Evolutionary conservation across 1,140 invertebrate genomes (phyloP), one percentile per base, ranked within the genome.

Genomic region (Protaetia brevitarsis): DNA sequence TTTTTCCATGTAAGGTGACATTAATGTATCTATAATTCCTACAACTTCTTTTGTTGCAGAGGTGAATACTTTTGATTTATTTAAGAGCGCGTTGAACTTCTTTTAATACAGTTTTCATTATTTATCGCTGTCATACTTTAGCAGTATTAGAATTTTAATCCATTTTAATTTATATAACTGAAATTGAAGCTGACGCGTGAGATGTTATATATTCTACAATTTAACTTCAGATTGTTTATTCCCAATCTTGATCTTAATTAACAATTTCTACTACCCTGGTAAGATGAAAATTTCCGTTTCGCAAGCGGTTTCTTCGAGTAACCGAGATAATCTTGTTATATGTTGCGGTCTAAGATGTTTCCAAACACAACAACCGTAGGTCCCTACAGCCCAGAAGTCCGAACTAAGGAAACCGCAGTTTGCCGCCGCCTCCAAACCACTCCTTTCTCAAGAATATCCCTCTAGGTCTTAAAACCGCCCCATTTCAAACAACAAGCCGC

Each of bases 371-470:
- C 41, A 51, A 51, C 41, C 41, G 41, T 51, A 51, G 6, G 41
- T 51, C 41, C 16, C 41, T 23, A 23, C 41, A 51, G 41, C 21
- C 16, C 41, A 5, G 19, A 51, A 51, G 41, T 51, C 41, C 41
- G 41, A 51, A 51, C 41, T 51, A 51, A 51, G 41, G 5, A 41
- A 51, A 51, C 41, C 41, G 41, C 41, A 51, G 41, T 51, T 10
- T 7, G 41, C 41, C 41, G 26, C 41, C 41, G 41, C 41, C 41
- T 51, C 16, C 41, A 19, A 51, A 51, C 41, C 41, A 23, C 41
- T 26, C 13, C 41, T 51, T 51, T 51, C 41, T 51, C 41, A 51
- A 51, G 41, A 51, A 51, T 51, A 51, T 51, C 41, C 41, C 41
- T 19, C 8, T 3, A 19, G 19, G 41, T 51, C 41, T 51, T 51